These are phyloP conservation scores for Micrastur ruficollis DNA, from an alignment of 2,797 vertebrate species.

Conservation along the genomic window DNA sequence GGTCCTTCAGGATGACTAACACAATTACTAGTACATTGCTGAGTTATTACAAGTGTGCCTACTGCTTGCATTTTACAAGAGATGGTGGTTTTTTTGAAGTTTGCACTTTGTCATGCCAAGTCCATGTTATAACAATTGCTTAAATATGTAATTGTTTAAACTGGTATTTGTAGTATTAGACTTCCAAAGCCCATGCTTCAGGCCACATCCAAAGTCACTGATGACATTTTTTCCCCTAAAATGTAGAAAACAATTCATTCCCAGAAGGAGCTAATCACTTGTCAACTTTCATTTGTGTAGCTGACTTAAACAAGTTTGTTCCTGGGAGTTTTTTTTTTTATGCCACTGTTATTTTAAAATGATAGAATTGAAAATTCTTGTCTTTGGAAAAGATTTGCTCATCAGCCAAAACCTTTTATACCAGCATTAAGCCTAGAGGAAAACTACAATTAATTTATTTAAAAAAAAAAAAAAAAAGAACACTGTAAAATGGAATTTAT, in stretches of 20 bases:
- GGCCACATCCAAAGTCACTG: constrained; percentile 5
- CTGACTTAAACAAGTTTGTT: constrained; percentile 49
- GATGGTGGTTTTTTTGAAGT: neutral
- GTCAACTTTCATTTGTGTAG: constrained; percentile 43
- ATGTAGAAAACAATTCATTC: constrained; percentile 12
- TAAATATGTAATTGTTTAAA: neutral
- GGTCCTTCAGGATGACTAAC: neutral
- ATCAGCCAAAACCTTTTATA: constrained; percentile 35
- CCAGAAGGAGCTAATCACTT: constrained; percentile 37
- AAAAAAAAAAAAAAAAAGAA: neutral
- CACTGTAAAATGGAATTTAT: constrained; percentile 21
- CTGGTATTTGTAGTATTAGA: neutral
- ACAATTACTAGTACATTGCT: neutral
- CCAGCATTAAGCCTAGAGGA: constrained; percentile 29
- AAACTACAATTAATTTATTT: constrained; percentile 29
- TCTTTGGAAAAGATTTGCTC: constrained; percentile 19
- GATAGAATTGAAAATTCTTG: constrained; percentile 17
- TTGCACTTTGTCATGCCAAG: neutral
- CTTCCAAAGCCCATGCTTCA: constrained; percentile 16
- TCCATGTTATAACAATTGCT: neutral
- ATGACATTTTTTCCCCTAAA: constrained; percentile 4
- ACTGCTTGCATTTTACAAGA: neutral
- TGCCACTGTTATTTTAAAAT: constrained; percentile 21
- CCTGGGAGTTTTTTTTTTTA: neutral
- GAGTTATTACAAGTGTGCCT: neutral